Evolutionary conservation across 2,888 invertebrate genomes (phyloP).

Genomic region (Nemurella pictetii): DNA sequence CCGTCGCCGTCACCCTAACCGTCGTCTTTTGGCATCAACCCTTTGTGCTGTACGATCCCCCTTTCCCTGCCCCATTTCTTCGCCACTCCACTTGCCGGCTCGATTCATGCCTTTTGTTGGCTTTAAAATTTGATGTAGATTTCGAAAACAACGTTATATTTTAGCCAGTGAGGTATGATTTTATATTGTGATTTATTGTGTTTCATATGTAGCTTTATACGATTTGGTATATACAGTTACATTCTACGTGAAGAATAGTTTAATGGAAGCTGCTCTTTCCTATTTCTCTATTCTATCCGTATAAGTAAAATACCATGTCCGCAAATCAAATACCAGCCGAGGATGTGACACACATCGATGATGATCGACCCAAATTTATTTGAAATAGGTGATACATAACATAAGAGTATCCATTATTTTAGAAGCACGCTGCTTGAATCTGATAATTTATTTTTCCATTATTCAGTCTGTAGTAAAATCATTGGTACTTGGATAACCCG

Average conservation of each 20-base stretch:
- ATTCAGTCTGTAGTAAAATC: no score
- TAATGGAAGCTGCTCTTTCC: neutral
- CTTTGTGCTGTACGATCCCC: neutral
- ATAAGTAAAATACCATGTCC: neutral
- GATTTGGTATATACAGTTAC: neutral
- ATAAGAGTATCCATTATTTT: neutral
- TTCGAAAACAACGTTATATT: neutral
- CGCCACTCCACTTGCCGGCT: neutral
- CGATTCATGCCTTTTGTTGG: neutral
- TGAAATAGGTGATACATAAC: no score
- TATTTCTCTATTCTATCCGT: no score
- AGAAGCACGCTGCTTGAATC: no score
- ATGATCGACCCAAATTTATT: neutral
- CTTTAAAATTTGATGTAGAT: neutral
- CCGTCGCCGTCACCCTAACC: neutral
- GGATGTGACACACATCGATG: neutral
- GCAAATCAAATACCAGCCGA: neutral
- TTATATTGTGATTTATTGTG: neutral
- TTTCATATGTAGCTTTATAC: neutral
- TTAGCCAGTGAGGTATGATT: neutral
- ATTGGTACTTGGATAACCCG: no score
- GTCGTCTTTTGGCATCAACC: neutral
- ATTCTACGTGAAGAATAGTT: neutral
- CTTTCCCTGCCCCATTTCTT: neutral
- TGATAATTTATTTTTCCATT: no score